Evolutionary conservation across 64 coral and sea anemone genomes (phyloP).

Genomic region (Montipora sp.): DNA sequence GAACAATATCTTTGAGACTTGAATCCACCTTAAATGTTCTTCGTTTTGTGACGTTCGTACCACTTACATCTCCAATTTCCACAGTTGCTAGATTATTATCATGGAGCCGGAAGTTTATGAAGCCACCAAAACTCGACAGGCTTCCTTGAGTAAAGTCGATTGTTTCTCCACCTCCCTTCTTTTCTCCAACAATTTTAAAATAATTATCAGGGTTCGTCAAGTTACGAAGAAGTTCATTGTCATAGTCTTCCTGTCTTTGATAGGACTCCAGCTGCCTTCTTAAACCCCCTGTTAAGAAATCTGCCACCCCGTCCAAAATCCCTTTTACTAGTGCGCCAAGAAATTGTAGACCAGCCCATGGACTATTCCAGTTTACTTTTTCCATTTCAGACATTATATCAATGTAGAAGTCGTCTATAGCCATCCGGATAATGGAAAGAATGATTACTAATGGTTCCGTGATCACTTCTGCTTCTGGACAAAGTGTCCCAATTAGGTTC

Average conservation of each 20-base stretch:
- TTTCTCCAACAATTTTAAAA: slow-evolving; percentile 47
- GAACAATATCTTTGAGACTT: slow-evolving; percentile 51
- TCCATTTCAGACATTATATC: slow-evolving; percentile 67
- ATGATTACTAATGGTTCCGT: slow-evolving; percentile 56
- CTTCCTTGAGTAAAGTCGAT: slow-evolving; percentile 52
- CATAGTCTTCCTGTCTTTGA: slow-evolving; percentile 32
- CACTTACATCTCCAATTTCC: slow-evolving; percentile 55
- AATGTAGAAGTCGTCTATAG: slow-evolving; percentile 70
- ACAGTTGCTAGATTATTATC: slow-evolving; percentile 34
- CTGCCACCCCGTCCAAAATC: slow-evolving; percentile 49
- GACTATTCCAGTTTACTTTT: slow-evolving; percentile 42
- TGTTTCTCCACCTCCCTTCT: slow-evolving; percentile 31
- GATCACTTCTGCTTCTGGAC: slow-evolving; percentile 63
- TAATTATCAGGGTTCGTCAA: slow-evolving; percentile 40
- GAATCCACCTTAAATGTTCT: slow-evolving; percentile 14
- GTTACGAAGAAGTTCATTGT: slow-evolving; percentile 28
- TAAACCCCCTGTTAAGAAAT: slow-evolving; percentile 61
- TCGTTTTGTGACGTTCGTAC: slow-evolving; percentile 1
- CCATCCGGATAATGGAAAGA: slow-evolving; percentile 75
- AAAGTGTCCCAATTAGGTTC: slow-evolving; percentile 60
- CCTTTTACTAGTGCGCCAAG: slow-evolving; percentile 36
- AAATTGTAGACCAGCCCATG: slow-evolving; percentile 63
- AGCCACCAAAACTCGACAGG: slow-evolving; percentile 27
- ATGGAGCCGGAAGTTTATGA: slow-evolving; percentile 35
- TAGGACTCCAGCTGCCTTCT: slow-evolving; percentile 60